Base-by-base conservation (phyloP, 1,140 invertebrate species). In the Drosophila trapezifrons region DNA sequence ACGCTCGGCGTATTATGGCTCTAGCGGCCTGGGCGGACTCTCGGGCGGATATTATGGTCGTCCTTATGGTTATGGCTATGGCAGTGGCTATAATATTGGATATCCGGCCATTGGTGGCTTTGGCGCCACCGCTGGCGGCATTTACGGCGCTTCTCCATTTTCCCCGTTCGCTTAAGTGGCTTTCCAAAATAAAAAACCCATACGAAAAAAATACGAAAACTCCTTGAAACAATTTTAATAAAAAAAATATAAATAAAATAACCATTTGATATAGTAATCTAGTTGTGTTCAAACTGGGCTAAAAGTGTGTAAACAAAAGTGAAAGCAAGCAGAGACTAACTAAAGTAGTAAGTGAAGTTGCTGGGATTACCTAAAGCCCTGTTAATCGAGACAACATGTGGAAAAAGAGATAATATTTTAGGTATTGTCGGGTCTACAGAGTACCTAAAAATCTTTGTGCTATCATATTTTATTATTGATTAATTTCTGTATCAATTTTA, bases 101-200 rank as follows among this genome's bases (percentile, higher is more conserved):
- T 79, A 82, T 81, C 78, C 78, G 56, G 38, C 46, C 47, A 79
- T 73, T 57, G 77, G 77, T 43, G 64, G 77, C 20, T 80, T 64
- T 47, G 78, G 78, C 32, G 51, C 45, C 22, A 76, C 63, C 37
- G 72, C 17, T 25, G 56, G 75, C 25, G 56, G 74, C 42, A n/a
- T 63, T 76, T 77, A 56, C 45, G 75, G 75, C 10, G 58, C 22
- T 46, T 35, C 18, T 51, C 59, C 59, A 46, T 18, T 69, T 43
- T 69, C 49, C 18, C 60, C 58, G 22, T 73, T 80, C 15, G 46
- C 59, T 58, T 75, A 80, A 81, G 64, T 47, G 43, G 22, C 38
- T 35, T 52, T 27, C 2, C 15, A 15, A 70, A 71, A 49, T 51
- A 52, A 67, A 59, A 59, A 37, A 37, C 13, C 63, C 18, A 60